phyloP scores from a whole-genome alignment of 2,888 invertebrate species.

The Sabellastarte sp. region DNA sequence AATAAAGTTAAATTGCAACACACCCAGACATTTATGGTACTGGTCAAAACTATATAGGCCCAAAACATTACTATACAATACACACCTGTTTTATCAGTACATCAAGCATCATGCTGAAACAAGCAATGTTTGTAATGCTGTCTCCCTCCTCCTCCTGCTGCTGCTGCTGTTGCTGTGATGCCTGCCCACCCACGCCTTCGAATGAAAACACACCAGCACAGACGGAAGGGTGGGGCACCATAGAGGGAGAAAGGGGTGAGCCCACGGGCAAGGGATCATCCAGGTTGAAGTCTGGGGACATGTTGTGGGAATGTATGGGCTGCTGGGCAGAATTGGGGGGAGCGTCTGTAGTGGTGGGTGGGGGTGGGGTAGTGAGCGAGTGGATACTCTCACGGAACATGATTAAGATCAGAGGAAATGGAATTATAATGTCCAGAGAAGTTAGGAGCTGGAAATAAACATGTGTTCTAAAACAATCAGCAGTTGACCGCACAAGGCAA shows the following conservation, averaged over 20 bases:
- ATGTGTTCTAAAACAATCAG: background rate
- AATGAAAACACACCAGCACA: background rate
- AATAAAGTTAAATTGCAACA: too few species aligned
- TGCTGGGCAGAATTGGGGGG: background rate
- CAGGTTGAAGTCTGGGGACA: background rate
- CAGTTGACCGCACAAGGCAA: too few species aligned
- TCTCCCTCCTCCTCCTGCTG: background rate
- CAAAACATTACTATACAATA: too few species aligned
- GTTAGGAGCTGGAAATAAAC: conserved; percentile 67
- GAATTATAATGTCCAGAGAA: conserved; percentile 84
- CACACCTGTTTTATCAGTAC: conserved; percentile 86
- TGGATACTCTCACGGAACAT: conserved; percentile 87
- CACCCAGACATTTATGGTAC: too few species aligned
- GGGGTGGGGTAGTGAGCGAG: conserved; percentile 39
- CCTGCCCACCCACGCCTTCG: too few species aligned
- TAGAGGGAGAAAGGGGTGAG: too few species aligned
- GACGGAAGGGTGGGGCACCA: too few species aligned
- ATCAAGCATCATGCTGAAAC: conserved; percentile 95
- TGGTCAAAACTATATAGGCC: too few species aligned
- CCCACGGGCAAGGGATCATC: background rate
- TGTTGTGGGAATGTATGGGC: background rate
- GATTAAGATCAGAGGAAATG: conserved; percentile 80
- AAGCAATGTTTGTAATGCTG: conserved; percentile 72
- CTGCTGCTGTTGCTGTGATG: too few species aligned
- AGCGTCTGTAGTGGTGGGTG: too few species aligned